Base-by-base conservation (phyloP, 2,113 vertebrate genomes). In the Tricholaema leucomelas region DNA sequence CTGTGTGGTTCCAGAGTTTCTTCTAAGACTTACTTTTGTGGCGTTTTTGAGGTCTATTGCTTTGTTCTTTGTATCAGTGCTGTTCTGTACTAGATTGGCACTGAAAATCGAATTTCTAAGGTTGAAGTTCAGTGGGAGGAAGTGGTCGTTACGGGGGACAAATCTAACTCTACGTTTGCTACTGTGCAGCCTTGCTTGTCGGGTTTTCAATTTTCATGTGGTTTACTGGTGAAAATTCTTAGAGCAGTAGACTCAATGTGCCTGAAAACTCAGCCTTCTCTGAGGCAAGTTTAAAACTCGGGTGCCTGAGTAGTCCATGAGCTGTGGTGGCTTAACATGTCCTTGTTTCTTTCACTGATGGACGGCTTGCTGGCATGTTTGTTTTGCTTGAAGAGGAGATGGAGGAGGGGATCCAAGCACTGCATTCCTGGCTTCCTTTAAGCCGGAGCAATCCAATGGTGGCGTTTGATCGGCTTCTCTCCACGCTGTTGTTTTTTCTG, bases 401-500 rank as follows among this genome's bases (percentile, higher is more conserved):
- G 66, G 66, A 94, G 78, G 65, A 87, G 27, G 61, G 50, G 48
- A 65, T 81, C 48, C 44, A 79, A 44, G 48, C 21, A 16, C 44
- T 76, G 71, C 65, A 88, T 88, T 95, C 87, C 84, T 65, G 66
- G 72, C 74, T 85, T 63, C 7, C 12, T 79, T 61, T 81, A 81
- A 75, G 58, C n/a, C 1, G 0, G 33, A 71, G n/a, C 89, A 63
- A 67, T 44, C 48, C 63, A 14, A 0, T 28, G 35, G 55, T 70
- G 66, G 44, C 9, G 11, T 84, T 78, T 36, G 78, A 81, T 85
- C 10, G 2, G 52, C 81, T 59, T 89, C 64, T 71, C 46, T 87
- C 28, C 64, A 42, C 15, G 12, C 87, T 76, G 66, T 81, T 92
- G 73, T 63, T 92, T 92, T 88, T 92, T 31, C 74, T 82, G 91